Evolutionary conservation across 2,113 vertebrate species (phyloP).

Genomic region (Amazona vittata): DNA sequence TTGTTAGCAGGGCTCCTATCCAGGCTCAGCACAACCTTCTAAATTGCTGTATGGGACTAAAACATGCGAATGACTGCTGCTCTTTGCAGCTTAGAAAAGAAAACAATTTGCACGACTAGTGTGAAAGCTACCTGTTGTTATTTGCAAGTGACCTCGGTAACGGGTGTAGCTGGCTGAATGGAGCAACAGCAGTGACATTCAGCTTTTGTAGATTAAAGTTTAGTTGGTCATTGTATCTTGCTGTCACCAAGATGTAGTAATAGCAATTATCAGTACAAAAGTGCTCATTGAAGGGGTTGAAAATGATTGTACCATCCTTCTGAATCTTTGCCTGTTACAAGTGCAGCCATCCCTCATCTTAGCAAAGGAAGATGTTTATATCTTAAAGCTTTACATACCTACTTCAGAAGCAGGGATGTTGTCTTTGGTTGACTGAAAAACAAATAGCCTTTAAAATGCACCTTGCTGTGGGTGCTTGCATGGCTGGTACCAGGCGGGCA

Average conservation of each 20-base stretch:
- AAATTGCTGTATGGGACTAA: not conserved
- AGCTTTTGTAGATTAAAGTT: not conserved
- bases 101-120: not conserved
- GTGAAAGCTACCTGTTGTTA: not conserved
- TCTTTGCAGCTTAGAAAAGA: not conserved
- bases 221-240: not conserved
- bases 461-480: not conserved
- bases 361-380: not conserved
- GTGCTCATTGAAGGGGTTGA: not conserved
- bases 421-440: not conserved
- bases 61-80: not conserved
- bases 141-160: not conserved
- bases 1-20: not conserved
- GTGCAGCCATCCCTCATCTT: not conserved
- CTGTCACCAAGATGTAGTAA: slow-evolving; percentile 21
- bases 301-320: not conserved
- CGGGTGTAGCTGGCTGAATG: not conserved
- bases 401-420: not conserved
- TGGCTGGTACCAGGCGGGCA: not conserved
- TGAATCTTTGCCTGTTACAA: not conserved
- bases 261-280: not conserved
- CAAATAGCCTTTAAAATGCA: not conserved
- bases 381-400: not conserved
- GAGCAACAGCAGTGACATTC: not conserved
- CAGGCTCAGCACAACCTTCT: not conserved